phyloP scores from a whole-genome alignment of 2,113 vertebrate species.

The Calcarius ornatus region DNA sequence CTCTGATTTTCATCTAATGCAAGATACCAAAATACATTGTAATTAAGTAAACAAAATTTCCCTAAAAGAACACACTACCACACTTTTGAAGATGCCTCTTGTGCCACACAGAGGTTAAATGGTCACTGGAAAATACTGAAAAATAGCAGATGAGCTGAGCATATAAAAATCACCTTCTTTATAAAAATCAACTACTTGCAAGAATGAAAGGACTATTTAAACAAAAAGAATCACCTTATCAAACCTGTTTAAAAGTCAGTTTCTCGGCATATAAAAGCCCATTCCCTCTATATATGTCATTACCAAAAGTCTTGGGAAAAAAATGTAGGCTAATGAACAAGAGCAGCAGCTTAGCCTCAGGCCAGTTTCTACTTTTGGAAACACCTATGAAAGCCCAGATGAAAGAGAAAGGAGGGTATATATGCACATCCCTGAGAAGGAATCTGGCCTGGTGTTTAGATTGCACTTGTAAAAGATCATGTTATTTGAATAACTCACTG shows the following conservation, averaged over 20 bases:
- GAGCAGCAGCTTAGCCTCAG: background rate
- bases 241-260: background rate
- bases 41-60: background rate
- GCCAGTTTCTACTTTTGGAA: background rate
- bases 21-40: background rate
- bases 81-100: background rate
- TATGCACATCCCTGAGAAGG: background rate
- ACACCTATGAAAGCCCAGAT: background rate
- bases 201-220: background rate
- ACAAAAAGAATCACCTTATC: background rate
- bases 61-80: background rate
- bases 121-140: background rate
- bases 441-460: background rate
- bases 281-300: background rate
- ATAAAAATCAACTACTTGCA: background rate
- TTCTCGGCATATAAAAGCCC: background rate
- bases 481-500: conserved; percentile 76
- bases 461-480: background rate
- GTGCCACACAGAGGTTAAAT: background rate
- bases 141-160: background rate
- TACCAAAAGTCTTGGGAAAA: background rate
- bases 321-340: background rate
- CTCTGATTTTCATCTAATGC: background rate
- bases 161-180: background rate
- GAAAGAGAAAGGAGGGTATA: background rate